phyloP scores from a whole-genome alignment of 1,140 invertebrate species.

The Pygmarrhopalites habei region DNA sequence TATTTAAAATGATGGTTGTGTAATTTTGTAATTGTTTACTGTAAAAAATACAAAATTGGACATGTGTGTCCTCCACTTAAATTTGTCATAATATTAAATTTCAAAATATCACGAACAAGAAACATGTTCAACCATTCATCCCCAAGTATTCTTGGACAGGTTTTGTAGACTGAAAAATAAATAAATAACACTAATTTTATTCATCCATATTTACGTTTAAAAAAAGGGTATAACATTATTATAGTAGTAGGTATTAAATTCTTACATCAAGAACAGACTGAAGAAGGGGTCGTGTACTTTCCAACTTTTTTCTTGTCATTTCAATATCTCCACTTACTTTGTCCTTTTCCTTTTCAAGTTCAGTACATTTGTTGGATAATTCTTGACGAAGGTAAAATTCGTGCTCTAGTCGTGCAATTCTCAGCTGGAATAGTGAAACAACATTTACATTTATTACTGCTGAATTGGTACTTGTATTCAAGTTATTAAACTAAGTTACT shows the following conservation, averaged over 20 bases:
- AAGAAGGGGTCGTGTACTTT: constrained; percentile 73
- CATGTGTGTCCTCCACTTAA: too few relatives aligned
- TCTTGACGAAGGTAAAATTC: constrained; percentile 84
- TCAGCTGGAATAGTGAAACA: too few relatives aligned
- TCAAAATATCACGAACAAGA: too few relatives aligned
- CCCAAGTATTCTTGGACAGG: constrained; percentile 83
- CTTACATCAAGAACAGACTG: constrained; percentile 59
- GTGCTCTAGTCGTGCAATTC: constrained; percentile 81
- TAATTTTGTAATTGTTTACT: too few relatives aligned
- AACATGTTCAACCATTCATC: too few relatives aligned
- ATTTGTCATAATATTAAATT: too few relatives aligned
- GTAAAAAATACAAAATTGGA: too few relatives aligned
- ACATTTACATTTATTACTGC: too few relatives aligned
- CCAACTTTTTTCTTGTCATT: constrained; percentile 68
- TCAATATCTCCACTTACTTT: constrained; percentile 65
- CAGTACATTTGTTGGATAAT: constrained; percentile 65
- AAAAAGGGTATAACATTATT: too few relatives aligned
- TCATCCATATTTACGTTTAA: constrained; percentile 9
- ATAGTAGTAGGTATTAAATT: background rate
- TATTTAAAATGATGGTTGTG: too few relatives aligned
- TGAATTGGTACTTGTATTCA: too few relatives aligned
- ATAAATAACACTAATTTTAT: background rate
- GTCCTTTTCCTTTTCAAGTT: constrained; percentile 68
- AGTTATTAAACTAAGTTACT: too few relatives aligned
- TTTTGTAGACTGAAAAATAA: constrained; percentile 59